Evolutionary conservation across 2,797 vertebrate genomes (phyloP).

Genomic region (Neopelma chrysocephalum): DNA sequence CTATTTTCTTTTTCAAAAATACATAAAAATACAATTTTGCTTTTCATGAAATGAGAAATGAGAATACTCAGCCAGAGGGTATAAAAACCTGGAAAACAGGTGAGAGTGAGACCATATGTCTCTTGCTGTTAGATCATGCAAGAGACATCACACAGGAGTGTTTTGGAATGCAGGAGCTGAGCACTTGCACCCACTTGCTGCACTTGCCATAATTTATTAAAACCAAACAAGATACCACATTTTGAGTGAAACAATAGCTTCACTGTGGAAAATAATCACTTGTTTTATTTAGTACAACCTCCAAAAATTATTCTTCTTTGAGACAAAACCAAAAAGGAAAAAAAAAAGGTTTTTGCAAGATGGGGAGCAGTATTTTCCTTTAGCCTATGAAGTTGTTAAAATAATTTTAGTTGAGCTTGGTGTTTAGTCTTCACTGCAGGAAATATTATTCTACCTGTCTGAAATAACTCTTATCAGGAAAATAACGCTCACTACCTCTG

Average conservation of each 20-base stretch:
- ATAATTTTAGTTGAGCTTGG: slow-evolving; percentile 5
- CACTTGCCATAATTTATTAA: not conserved
- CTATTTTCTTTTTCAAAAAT: not conserved
- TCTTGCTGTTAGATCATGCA: not conserved
- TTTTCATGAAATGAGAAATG: not conserved
- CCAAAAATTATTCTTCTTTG: not conserved
- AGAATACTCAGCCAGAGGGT: not conserved
- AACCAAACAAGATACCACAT: not conserved
- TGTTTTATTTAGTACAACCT: not conserved
- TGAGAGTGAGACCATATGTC: not conserved
- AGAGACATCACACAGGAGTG: not conserved
- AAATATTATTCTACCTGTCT: slow-evolving; percentile 23
- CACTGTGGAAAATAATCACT: not conserved
- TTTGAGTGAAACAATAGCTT: not conserved
- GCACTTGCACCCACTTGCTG: not conserved
- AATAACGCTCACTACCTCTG: not conserved
- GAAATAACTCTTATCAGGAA: slow-evolving; percentile 17
- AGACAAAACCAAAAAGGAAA: not conserved
- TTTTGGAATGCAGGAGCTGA: not conserved
- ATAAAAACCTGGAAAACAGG: not conserved
- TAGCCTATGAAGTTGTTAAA: slow-evolving; percentile 5
- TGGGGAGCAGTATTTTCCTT: slow-evolving; percentile 2
- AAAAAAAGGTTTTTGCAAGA: not conserved
- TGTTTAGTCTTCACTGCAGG: slow-evolving; percentile 8
- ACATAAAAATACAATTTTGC: not conserved